Conservation (phyloP, 2,888 invertebrate genomes). For the Brenthis daphne region DNA sequence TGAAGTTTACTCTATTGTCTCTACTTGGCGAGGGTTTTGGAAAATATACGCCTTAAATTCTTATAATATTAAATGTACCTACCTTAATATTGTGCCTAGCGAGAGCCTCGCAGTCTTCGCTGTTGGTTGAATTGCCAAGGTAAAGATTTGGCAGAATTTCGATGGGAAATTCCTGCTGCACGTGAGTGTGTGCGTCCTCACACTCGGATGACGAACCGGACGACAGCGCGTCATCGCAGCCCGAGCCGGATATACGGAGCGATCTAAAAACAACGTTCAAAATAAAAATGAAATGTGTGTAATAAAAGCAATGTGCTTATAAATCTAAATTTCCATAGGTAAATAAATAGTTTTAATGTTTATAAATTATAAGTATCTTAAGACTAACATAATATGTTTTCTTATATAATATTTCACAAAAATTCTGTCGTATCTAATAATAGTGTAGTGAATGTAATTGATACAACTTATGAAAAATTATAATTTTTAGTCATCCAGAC, state of each 20-base stretch:
- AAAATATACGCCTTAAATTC: neutral
- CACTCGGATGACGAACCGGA: slow-evolving; percentile 88
- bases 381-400: too few species aligned
- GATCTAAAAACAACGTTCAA: slow-evolving; percentile 76
- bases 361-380: too few species aligned
- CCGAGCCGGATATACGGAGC: slow-evolving; percentile 86
- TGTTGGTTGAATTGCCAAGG: slow-evolving; percentile 97
- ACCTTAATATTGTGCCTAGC: slow-evolving; percentile 94
- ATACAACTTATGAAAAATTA: too few species aligned
- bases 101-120: slow-evolving; percentile 93
- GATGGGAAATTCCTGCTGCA: slow-evolving; percentile 92
- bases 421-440: too few species aligned
- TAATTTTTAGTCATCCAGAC: too few species aligned
- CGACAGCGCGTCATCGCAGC: slow-evolving; percentile 85
- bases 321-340: too few species aligned
- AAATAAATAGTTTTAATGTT: too few species aligned
- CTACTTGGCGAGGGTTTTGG: neutral
- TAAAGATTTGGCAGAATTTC: slow-evolving; percentile 96
- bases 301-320: too few species aligned
- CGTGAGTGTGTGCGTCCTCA: slow-evolving; percentile 83
- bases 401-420: too few species aligned
- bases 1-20: neutral
- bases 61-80: slow-evolving; percentile 61
- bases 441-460: too few species aligned
- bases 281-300: too few species aligned